These are phyloP conservation scores for Drosophila atroscutellata DNA, from an alignment of 2,888 invertebrate species.

Conservation along the genomic window DNA sequence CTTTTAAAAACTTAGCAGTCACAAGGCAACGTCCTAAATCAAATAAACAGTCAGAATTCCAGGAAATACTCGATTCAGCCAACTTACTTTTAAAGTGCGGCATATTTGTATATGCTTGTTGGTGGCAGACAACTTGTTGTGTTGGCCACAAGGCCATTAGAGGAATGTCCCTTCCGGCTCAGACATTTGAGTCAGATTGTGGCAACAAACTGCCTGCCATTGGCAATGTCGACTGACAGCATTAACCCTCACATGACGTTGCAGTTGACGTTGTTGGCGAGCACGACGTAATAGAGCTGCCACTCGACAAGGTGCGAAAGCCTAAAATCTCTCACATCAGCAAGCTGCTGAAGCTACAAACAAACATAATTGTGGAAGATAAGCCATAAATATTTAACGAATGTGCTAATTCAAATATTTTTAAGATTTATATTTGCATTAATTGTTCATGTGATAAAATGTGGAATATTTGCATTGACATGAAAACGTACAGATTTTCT, in stretches of 20 bases:
- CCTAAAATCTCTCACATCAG: slow-evolving; percentile 10
- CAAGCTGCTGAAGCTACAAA: not conserved
- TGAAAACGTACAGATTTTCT: not conserved
- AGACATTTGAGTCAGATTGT: slow-evolving; percentile 25
- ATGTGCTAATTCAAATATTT: not conserved
- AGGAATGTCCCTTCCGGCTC: slow-evolving; percentile 19
- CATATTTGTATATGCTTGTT: not conserved
- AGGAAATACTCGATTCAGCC: not conserved
- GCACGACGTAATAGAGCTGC: slow-evolving; percentile 31
- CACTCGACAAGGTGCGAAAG: slow-evolving; percentile 31
- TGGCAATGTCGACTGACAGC: slow-evolving; percentile 30
- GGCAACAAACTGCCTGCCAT: slow-evolving; percentile 10
- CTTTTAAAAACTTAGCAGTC: not conserved
- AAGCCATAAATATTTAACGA: not conserved
- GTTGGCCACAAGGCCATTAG: slow-evolving; percentile 24
- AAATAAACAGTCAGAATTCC: not conserved
- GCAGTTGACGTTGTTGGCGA: slow-evolving; percentile 52
- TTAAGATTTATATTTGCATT: not conserved
- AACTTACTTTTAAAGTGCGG: not conserved
- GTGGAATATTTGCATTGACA: not conserved
- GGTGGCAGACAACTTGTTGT: slow-evolving; percentile 25
- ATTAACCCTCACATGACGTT: slow-evolving; percentile 37
- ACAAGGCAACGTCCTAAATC: not conserved
- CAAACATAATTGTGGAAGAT: not conserved
- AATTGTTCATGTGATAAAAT: not conserved